These are phyloP conservation scores for Diorhabda sublineata DNA, from an alignment of 1,140 invertebrate species.

Conservation along the genomic window DNA sequence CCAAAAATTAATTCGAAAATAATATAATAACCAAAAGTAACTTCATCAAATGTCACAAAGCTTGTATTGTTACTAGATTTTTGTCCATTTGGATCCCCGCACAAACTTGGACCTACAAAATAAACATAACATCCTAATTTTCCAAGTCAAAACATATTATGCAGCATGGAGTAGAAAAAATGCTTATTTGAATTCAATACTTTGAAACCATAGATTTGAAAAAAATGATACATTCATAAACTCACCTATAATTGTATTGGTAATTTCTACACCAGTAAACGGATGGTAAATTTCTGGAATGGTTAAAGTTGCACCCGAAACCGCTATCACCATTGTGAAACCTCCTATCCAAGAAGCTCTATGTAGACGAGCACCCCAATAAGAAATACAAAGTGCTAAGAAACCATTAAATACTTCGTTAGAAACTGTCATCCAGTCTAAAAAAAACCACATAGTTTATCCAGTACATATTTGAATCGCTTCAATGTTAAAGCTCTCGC, in stretches of 20 bases:
- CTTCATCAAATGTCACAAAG: slow-evolving; percentile 35
- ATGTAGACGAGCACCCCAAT: slow-evolving; percentile 59
- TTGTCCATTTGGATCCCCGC: too few relatives aligned
- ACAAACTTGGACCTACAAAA: too few relatives aligned
- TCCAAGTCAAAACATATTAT: too few relatives aligned
- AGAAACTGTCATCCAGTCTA: slow-evolving; percentile 57
- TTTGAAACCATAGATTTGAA: too few relatives aligned
- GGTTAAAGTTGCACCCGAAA: slow-evolving; percentile 51
- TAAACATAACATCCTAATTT: too few relatives aligned
- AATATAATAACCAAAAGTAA: slow-evolving; percentile 53
- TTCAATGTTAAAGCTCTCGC: too few relatives aligned
- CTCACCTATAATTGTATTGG: slow-evolving; percentile 18
- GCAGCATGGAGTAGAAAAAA: too few relatives aligned
- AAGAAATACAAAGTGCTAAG: slow-evolving; percentile 52
- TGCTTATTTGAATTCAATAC: too few relatives aligned
- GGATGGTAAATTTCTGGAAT: slow-evolving; percentile 50
- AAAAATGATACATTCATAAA: neutral
- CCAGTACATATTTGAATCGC: neutral
- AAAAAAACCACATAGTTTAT: slow-evolving; percentile 29
- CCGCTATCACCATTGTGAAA: slow-evolving; percentile 54
- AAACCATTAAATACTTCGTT: slow-evolving; percentile 54
- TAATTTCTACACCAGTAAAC: slow-evolving; percentile 21
- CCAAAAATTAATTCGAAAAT: slow-evolving; percentile 57
- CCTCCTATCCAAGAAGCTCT: slow-evolving; percentile 57
- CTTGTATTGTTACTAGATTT: too few relatives aligned